Percentiles rank a stretch among this genome's conserved stretches.
Evolutionary conservation across 2,113 vertebrate species (phyloP).

Genomic region (Podarcis raffonei): DNA sequence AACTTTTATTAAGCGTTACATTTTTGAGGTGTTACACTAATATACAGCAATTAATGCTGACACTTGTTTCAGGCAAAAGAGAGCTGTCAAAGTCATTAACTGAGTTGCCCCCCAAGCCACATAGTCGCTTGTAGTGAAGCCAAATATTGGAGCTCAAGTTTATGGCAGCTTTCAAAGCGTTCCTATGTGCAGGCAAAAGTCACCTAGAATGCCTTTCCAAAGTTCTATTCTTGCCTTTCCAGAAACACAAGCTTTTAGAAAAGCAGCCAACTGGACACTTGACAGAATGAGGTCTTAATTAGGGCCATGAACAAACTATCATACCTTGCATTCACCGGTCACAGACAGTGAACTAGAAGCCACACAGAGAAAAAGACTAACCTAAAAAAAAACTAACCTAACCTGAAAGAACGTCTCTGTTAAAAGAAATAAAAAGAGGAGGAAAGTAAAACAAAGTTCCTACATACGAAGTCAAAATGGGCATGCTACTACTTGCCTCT

Average conservation of each 20-base stretch:
- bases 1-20: neutral
- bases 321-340: neutral
- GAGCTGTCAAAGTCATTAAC: conserved; percentile 23
- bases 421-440: neutral
- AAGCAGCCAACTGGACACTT: neutral
- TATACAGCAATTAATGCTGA: neutral
- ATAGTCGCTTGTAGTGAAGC: neutral
- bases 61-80: neutral
- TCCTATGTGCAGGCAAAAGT: conserved; percentile 20
- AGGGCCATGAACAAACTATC: neutral
- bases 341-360: neutral
- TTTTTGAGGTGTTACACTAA: neutral
- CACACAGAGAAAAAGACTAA: neutral
- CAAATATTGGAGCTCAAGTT: conserved; percentile 5
- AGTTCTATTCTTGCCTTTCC: neutral
- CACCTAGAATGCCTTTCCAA: neutral
- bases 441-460: neutral
- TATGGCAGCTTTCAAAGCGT: neutral
- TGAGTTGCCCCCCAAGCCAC: conserved; percentile 9
- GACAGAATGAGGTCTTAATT: neutral
- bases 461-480: neutral
- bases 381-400: neutral
- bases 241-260: neutral
- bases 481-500: neutral
- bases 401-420: neutral